Percentiles rank a stretch among this genome's conserved stretches.
Evolutionary conservation across 2,113 vertebrate genomes (phyloP).

Genomic region (Tragelaphus imberbis): DNA sequence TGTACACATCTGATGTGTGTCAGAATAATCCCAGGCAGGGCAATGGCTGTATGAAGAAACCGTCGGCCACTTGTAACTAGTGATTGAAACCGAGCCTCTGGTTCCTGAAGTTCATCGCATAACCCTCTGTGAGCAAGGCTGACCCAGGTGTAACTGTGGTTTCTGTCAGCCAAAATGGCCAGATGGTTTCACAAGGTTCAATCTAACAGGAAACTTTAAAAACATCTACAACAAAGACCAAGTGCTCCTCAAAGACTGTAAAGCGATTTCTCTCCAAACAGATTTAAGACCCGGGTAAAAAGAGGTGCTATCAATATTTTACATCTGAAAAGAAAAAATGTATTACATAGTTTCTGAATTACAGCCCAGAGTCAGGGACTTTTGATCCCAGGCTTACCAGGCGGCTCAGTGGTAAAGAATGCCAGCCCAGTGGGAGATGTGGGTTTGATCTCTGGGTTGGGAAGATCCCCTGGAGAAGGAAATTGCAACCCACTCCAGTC

Average conservation of each 20-base stretch:
- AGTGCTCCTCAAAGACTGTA: background rate
- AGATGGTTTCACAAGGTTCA: background rate
- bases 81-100: background rate
- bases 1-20: background rate
- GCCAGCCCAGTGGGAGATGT: background rate
- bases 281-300: background rate
- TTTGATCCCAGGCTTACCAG: background rate
- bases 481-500: background rate
- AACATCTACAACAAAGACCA: background rate
- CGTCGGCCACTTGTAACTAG: rapidly evolving
- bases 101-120: rapidly evolving
- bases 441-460: background rate
- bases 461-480: background rate
- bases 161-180: background rate
- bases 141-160: rapidly evolving
- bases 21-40: background rate
- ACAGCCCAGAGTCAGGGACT: background rate
- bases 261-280: background rate
- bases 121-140: background rate
- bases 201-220: background rate
- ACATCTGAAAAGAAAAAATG: no score
- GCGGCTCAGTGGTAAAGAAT: background rate
- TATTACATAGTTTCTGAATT: background rate
- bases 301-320: background rate
- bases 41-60: background rate